A percentile compares a stretch with the other conserved stretches of the same genome.
Conservation (phyloP, 2,113 vertebrate genomes). For the Anoura caudifer region DNA sequence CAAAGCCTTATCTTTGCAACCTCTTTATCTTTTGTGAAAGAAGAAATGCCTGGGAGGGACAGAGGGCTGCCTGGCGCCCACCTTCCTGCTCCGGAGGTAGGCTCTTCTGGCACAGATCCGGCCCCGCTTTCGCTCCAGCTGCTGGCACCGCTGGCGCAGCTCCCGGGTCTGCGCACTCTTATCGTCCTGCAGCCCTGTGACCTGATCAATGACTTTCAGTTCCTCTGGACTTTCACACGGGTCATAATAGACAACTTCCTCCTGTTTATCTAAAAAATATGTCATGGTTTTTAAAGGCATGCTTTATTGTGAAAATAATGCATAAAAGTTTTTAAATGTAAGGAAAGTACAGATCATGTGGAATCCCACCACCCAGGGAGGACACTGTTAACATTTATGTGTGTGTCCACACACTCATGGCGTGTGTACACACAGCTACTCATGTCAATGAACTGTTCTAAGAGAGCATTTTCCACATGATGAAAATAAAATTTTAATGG, state of each 20-base stretch:
- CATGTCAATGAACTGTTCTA: neutral
- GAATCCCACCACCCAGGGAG: neutral
- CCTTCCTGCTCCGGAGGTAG: conserved; percentile 93
- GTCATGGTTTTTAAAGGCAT: conserved; percentile 52
- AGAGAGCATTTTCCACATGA: neutral
- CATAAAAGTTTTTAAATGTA: conserved; percentile 9
- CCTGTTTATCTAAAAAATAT: conserved; percentile 90
- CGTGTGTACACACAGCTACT: neutral
- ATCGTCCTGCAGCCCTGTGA: conserved; percentile 56
- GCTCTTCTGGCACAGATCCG: conserved; percentile 89
- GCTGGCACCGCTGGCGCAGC: conserved; percentile 84
- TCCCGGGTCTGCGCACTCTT: conserved; percentile 69
- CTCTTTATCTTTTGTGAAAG: neutral
- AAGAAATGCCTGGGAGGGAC: neutral
- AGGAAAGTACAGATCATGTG: neutral
- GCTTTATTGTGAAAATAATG: conserved; percentile 51
- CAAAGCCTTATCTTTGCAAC: neutral
- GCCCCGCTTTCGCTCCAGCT: conserved; percentile 90
- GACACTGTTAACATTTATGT: neutral
- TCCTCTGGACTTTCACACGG: conserved; percentile 93
- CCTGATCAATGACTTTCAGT: conserved; percentile 81
- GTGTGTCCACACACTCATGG: rapidly evolving
- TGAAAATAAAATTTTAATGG: conserved; percentile 51
- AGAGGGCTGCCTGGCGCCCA: conserved; percentile 59
- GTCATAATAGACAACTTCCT: conserved; percentile 97